A percentile compares a stretch with the other conserved stretches of the same genome.
phyloP scores from a whole-genome alignment of 2,888 invertebrate species.

The Pyrochroa serraticornis region DNA sequence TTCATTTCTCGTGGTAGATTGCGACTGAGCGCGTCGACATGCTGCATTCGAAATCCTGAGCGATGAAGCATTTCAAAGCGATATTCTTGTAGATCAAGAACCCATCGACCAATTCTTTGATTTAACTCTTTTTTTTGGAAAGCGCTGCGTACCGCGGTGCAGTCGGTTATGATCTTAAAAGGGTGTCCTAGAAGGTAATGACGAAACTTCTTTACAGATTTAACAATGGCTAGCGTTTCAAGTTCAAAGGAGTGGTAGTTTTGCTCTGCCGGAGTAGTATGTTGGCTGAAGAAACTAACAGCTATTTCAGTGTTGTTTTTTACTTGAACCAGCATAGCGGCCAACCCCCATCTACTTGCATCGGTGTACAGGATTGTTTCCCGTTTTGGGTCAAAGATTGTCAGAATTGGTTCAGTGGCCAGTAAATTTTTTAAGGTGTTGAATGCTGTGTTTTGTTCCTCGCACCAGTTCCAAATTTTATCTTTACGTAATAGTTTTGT shows the following conservation, averaged over 20 bases:
- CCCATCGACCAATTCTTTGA: background rate
- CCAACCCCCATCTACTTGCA: conserved; percentile 12
- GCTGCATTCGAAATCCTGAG: no score
- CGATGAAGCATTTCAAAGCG: no score
- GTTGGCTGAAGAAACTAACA: background rate
- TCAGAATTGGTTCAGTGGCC: conserved; percentile 5
- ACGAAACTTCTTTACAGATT: no score
- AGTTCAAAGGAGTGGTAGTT: background rate
- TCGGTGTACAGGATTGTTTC: conserved; percentile 11
- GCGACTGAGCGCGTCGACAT: no score
- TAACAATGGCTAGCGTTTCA: no score
- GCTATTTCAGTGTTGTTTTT: background rate
- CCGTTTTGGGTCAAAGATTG: conserved; percentile 4
- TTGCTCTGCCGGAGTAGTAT: background rate
- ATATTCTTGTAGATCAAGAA: background rate
- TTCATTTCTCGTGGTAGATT: no score
- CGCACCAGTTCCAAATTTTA: conserved; percentile 3
- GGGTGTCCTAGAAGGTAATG: no score
- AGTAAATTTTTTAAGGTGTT: conserved; percentile 4
- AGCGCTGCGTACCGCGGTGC: background rate
- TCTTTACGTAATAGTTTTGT: conserved; percentile 2
- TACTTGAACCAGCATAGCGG: conserved; percentile 9
- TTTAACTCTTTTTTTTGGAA: no score
- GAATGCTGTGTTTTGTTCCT: conserved; percentile 1
- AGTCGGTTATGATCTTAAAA: no score